These are phyloP conservation scores for Elymnias hypermnestra DNA, from an alignment of 1,140 invertebrate species.

Conservation along the genomic window DNA sequence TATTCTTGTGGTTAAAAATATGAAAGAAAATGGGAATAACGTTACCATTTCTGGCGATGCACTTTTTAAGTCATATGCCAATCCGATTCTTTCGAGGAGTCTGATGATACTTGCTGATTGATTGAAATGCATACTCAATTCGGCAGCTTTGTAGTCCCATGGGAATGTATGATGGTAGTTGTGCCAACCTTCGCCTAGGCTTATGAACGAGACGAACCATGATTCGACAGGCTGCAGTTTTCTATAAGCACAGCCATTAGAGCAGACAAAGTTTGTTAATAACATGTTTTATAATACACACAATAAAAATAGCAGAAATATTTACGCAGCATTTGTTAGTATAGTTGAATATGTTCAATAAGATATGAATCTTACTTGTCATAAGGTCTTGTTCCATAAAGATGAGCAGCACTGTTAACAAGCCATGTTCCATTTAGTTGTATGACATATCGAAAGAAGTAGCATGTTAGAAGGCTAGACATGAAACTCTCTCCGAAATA, in stretches of 20 bases:
- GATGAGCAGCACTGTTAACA: slow-evolving; percentile 84
- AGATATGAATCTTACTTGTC: slow-evolving; percentile 25
- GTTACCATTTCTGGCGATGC: slow-evolving; percentile 71
- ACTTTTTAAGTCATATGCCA: slow-evolving; percentile 81
- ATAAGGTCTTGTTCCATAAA: slow-evolving; percentile 68
- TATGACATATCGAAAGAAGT: slow-evolving; percentile 82
- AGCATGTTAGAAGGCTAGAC: slow-evolving; percentile 75
- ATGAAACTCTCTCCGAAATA: slow-evolving; percentile 82
- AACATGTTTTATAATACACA: too few relatives aligned
- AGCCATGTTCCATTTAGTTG: slow-evolving; percentile 89
- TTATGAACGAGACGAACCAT: slow-evolving; percentile 72
- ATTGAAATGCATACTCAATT: slow-evolving; percentile 72
- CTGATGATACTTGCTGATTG: slow-evolving; percentile 71
- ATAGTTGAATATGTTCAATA: too few relatives aligned
- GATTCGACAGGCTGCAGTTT: slow-evolving; percentile 78
- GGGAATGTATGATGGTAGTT: slow-evolving; percentile 90
- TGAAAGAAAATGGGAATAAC: not conserved
- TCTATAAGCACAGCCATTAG: too few relatives aligned
- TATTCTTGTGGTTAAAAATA: too few relatives aligned
- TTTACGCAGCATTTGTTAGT: too few relatives aligned
- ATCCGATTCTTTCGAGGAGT: slow-evolving; percentile 63
- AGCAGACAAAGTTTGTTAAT: too few relatives aligned
- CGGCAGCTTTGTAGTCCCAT: slow-evolving; percentile 83
- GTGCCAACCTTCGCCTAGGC: slow-evolving; percentile 83
- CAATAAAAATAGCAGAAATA: too few relatives aligned